These are phyloP conservation scores for Malthinus flaveolus DNA, from an alignment of 2,888 invertebrate species.

Conservation along the genomic window DNA sequence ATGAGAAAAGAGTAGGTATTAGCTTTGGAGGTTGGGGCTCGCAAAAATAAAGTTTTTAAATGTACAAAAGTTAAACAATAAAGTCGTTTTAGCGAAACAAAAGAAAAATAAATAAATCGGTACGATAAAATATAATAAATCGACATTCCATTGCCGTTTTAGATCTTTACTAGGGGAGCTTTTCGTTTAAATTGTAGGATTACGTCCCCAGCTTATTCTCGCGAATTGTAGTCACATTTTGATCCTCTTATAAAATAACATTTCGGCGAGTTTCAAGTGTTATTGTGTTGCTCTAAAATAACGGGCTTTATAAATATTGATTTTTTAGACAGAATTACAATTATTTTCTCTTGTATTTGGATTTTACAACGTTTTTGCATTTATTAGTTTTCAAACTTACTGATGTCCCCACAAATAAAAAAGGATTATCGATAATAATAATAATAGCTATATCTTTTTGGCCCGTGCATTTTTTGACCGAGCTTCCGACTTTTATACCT, in stretches of 20 bases:
- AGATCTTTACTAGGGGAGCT: conserved; percentile 21
- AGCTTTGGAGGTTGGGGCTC: no score
- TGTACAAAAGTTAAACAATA: background rate
- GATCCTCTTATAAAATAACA: conserved; percentile 34
- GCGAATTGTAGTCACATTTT: conserved; percentile 26
- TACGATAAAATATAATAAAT: conserved; percentile 17
- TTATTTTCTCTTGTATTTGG: no score
- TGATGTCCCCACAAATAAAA: no score
- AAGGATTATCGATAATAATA: no score
- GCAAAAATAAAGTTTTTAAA: no score
- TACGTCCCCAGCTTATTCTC: conserved; percentile 32
- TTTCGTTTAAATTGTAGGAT: conserved; percentile 34
- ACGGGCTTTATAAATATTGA: conserved; percentile 29
- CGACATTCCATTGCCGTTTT: conserved; percentile 20
- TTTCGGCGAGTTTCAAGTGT: conserved; percentile 28
- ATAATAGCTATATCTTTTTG: no score
- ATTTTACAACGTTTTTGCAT: no score
- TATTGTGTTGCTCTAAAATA: conserved; percentile 31
- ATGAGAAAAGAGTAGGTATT: no score
- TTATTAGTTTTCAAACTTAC: no score
- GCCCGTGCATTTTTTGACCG: no score
- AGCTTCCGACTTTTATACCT: no score
- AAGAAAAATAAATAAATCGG: conserved; percentile 18
- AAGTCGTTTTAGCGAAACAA: conserved; percentile 13
- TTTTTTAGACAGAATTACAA: conserved; percentile 8